Evolutionary conservation across 2,113 vertebrate genomes (phyloP).

Genomic region (Beaufortia kweichowensis): DNA sequence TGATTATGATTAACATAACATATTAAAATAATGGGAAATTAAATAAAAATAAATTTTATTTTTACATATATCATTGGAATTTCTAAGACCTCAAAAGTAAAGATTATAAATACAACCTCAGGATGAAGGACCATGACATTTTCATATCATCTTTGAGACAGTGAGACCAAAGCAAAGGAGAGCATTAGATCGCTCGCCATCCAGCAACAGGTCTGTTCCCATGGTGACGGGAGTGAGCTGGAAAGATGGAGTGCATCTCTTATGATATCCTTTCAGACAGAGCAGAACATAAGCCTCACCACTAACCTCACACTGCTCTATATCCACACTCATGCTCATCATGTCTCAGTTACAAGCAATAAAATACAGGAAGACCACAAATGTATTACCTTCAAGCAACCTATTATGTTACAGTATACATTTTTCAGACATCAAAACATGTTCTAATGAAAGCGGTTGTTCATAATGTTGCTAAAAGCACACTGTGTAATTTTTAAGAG

Average conservation of each 20-base stretch:
- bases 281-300: conserved; percentile 6
- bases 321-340: neutral
- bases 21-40: too few relatives aligned
- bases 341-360: neutral
- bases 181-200: conserved; percentile 19
- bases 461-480: neutral
- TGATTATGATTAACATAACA: too few relatives aligned
- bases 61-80: too few relatives aligned
- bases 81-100: too few relatives aligned
- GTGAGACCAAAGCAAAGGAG: conserved; percentile 33
- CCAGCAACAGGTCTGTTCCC: conserved; percentile 61
- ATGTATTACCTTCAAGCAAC: neutral
- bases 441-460: neutral
- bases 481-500: too few relatives aligned
- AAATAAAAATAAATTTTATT: too few relatives aligned
- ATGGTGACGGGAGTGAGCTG: conserved; percentile 51
- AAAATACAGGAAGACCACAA: too few relatives aligned
- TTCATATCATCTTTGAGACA: conserved; percentile 2
- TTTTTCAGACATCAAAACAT: neutral
- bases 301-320: neutral
- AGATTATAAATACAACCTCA: too few relatives aligned
- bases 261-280: conserved; percentile 23
- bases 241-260: conserved; percentile 19
- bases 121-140: conserved; percentile 9
- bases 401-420: too few relatives aligned